Base-by-base conservation (phyloP, 1,140 invertebrate genomes). In the Neodiprion pinetum region DNA sequence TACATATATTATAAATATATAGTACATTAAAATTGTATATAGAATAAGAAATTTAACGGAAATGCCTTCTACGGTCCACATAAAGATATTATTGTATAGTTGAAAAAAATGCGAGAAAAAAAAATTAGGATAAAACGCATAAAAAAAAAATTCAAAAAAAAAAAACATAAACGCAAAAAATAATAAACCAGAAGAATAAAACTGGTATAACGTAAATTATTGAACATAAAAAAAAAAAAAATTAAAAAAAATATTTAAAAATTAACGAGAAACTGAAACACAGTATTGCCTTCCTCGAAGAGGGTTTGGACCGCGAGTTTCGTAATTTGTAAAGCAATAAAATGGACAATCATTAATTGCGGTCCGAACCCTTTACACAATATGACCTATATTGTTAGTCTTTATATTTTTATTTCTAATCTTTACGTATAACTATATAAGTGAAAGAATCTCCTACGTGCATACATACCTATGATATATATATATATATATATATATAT, bases 321-420 rank as follows among this genome's bases (percentile, higher is more conserved):
- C 81, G 87, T 61, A 61, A 80, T 87, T 87, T 81, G 81, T 81
- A 84, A 76, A 85, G 84, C 85, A 88, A 86, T 88, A 87, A 86
- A 84, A 85, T 79, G 84, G 87, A 87, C 87, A 88, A 88, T 88
- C 87, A 88, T 79, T 74, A 80, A 79, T 83, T 78, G 79, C 78
- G 79, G 76, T 69, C 70, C 79, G 77, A 80, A 78, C 48, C 76
- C 78, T 78, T 76, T 61, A 61, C 53, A 61, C 53, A 61, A 61
- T 61, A 61, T 61, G 53, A 61, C 53, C 53, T 61, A 61, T 40
- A 40, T 61, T 61, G 53, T 61, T 61, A 61, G 53, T 61, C n/a
- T 61, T 11, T 61, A 61, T 61, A 61, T 61, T 61, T 61, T 61
- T 61, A 61, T 61, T 61, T 61, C 53, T 61, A 61, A 61, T 61